These are phyloP conservation scores for Nannospalax galili DNA, from an alignment of 2,113 vertebrate genomes.

Conservation along the genomic window DNA sequence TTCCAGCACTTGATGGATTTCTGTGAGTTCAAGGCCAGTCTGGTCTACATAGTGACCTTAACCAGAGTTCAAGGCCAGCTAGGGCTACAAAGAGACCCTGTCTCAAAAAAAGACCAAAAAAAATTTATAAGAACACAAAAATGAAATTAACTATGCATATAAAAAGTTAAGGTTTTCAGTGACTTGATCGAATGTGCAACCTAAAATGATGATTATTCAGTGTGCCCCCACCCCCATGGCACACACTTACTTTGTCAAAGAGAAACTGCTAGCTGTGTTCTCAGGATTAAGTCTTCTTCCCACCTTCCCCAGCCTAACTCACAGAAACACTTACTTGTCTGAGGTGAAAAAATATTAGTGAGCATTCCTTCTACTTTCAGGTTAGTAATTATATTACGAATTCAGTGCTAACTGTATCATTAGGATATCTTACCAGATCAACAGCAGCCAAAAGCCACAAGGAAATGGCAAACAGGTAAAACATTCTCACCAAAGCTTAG, in stretches of 20 bases:
- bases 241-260: not conserved
- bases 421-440: not conserved
- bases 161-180: not conserved
- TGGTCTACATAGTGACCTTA: no score
- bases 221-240: not conserved
- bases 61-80: no score
- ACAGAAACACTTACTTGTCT: not conserved
- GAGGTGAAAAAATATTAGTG: not conserved
- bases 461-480: not conserved
- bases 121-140: not conserved
- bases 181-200: not conserved
- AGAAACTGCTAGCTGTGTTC: not conserved
- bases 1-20: no score
- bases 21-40: no score
- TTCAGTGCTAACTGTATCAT: not conserved
- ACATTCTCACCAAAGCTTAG: not conserved
- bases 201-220: not conserved
- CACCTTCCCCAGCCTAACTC: not conserved
- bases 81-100: no score
- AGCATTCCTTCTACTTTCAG: not conserved
- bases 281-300: not conserved
- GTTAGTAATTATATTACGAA: not conserved
- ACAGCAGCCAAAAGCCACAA: not conserved
- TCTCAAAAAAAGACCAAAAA: not conserved
- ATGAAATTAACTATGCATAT: not conserved